Evolutionary conservation across 23 tunicate genomes (phyloP), one percentile per base, ranked within the genome.

Genomic region (Botrylloides violaceus): DNA sequence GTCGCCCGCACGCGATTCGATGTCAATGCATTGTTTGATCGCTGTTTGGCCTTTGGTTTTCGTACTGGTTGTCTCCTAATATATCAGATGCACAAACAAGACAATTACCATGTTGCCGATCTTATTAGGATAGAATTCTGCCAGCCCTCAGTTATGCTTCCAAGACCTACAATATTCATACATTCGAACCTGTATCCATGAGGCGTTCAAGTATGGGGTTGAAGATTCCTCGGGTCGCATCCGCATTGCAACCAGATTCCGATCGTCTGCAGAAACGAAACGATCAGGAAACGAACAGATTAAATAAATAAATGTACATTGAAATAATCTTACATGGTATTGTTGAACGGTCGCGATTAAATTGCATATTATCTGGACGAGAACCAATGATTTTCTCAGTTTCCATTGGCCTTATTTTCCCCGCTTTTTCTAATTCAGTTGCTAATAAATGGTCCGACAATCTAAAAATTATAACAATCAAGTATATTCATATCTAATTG

Each of bases 221-320:
- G 56, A 22, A 1, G 21, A 20, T 38, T 68, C 74, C 36, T 68
- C 74, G 26, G 74, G 74, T 9, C 74, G 56, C 58, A 68, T 68
- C 37, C 74, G 56, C 37, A 68, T 68, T 7, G 58, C 49, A 35
- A 30, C 74, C 36, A 68, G 36, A 30, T 68, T 68, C 49, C 47
- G 56, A 43, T 68, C 74, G 37, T 68, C 74, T 68, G 47, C 29
- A 12, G 47, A 9, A 1, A 32, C 26, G 19, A 22, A 22, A 43
- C 53, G 7, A 22, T 9, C 30, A 59, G 18, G 64, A 22, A 22
- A 59, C 19, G 9, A 59, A 7, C 23, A 22, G 64, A 6, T 26
- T 7, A 6, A 6, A 59, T 6, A 59, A 7, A 59, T 6, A 59
- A 9, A 15, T 15, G 53, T 7, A 15, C 53, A 43, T 7, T 7